Conservation (phyloP, 1,140 invertebrate species). For the Hypsibius dujardini region DNA sequence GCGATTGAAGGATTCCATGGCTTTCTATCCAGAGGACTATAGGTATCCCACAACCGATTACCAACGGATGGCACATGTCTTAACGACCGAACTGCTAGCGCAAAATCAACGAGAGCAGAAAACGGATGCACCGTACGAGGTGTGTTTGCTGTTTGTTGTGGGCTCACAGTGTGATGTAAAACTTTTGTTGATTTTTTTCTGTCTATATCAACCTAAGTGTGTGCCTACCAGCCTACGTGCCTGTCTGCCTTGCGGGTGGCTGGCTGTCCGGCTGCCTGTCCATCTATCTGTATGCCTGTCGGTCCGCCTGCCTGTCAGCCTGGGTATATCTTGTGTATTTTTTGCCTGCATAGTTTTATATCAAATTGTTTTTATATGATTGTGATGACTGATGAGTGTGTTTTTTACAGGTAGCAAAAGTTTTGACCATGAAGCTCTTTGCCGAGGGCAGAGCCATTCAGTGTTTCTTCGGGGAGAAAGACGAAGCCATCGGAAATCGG, state of each 20-base stretch:
- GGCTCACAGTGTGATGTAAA: too few relatives aligned
- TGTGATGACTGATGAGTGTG: too few relatives aligned
- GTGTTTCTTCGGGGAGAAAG: conserved; percentile 5
- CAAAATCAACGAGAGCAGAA: not conserved
- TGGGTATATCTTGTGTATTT: too few relatives aligned
- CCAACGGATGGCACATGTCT: not conserved
- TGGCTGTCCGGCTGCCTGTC: too few relatives aligned
- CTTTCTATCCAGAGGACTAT: not conserved
- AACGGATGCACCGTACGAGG: not conserved
- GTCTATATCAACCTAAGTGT: too few relatives aligned
- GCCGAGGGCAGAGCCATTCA: not conserved
- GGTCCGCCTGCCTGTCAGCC: too few relatives aligned
- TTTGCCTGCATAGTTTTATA: not conserved
- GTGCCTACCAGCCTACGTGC: too few relatives aligned
- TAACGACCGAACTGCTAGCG: not conserved
- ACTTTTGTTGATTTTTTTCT: too few relatives aligned
- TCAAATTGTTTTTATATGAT: not conserved
- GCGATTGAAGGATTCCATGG: not conserved
- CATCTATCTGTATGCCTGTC: too few relatives aligned
- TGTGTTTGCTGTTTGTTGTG: too few relatives aligned
- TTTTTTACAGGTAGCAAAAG: not conserved
- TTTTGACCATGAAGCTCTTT: not conserved
- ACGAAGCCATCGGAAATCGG: not conserved
- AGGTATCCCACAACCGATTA: not conserved
- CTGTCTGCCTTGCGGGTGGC: too few relatives aligned